Evolutionary conservation across 2,113 vertebrate species (phyloP).

Genomic region (Ciconia boyciana): DNA sequence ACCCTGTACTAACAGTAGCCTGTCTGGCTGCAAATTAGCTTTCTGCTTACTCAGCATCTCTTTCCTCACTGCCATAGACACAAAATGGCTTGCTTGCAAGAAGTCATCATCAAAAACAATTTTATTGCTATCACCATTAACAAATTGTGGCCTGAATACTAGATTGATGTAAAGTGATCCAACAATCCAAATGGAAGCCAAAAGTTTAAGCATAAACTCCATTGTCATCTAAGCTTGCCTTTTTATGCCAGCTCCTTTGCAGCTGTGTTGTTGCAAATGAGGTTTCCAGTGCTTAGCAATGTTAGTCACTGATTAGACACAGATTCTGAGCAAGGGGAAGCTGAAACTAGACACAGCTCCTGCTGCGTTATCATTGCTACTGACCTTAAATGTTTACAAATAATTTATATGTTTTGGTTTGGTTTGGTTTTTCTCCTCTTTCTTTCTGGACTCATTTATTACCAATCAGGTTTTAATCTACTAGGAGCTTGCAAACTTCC

Average conservation of each 20-base stretch:
- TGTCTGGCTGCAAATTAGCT: background rate
- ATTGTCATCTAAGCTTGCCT: background rate
- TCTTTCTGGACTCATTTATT: background rate
- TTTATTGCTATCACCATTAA: background rate
- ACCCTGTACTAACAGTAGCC: background rate
- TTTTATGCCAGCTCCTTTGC: background rate
- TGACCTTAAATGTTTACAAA: conserved; percentile 1
- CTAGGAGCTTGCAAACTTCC: background rate
- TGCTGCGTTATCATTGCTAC: background rate
- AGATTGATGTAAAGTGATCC: background rate
- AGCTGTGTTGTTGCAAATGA: background rate
- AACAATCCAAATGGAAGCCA: background rate
- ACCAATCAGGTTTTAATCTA: background rate
- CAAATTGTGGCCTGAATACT: background rate
- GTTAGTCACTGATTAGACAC: background rate
- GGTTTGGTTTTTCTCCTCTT: background rate
- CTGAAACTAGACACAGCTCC: background rate
- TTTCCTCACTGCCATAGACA: background rate
- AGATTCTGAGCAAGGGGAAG: background rate
- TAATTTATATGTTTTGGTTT: background rate
- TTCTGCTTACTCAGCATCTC: background rate
- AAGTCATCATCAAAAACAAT: background rate
- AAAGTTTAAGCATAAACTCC: background rate
- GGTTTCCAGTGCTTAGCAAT: background rate
- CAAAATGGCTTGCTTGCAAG: background rate